Conservation (phyloP, 1,140 invertebrate species). For the Apis mellifera region DNA sequence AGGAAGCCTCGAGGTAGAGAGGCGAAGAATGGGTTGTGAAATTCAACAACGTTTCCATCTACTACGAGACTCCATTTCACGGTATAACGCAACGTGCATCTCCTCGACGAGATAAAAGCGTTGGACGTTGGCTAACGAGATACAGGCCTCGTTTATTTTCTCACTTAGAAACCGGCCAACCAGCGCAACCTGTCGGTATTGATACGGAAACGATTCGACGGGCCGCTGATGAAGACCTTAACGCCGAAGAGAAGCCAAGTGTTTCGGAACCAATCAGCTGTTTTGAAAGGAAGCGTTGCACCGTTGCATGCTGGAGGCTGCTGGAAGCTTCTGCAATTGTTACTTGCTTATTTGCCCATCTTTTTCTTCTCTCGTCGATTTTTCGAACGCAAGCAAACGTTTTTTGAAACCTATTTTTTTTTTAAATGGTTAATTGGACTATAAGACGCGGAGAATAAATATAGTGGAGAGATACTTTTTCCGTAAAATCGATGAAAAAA, state of each 20-base stretch:
- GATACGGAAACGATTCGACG: conserved; percentile 57
- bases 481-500: no score
- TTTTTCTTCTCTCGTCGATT: not conserved
- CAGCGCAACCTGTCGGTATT: conserved; percentile 52
- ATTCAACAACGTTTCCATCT: conserved; percentile 72
- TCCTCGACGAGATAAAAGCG: conserved; percentile 64
- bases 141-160: conserved; percentile 63
- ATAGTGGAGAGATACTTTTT: no score
- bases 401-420: no score
- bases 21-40: conserved; percentile 50
- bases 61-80: conserved; percentile 77
- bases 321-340: not conserved
- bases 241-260: not conserved
- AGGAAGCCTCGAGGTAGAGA: conserved; percentile 29
- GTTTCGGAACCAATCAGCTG: conserved; percentile 15
- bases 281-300: not conserved
- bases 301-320: not conserved
- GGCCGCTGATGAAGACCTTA: conserved; percentile 40
- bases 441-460: no score
- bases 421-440: no score
- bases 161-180: conserved; percentile 48
- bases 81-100: conserved; percentile 73
- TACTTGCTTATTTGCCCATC: not conserved
- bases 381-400: no score
- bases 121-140: conserved; percentile 60